Evolutionary conservation across 2,888 invertebrate genomes (phyloP), one percentile per base, ranked within the genome.

Genomic region (Thyatira batis): DNA sequence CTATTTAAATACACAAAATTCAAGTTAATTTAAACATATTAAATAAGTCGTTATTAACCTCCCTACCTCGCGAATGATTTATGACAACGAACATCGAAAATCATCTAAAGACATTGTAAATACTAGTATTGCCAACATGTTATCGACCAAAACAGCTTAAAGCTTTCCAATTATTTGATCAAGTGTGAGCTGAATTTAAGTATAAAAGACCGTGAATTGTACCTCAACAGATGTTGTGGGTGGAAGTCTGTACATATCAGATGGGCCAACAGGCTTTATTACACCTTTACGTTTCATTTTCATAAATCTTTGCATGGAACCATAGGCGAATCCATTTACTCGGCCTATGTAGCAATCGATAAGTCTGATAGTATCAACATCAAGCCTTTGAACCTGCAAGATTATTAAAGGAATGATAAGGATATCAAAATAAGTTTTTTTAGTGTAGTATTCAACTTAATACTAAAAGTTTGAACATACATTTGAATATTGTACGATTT

Each of bases 271-370:
- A n/a, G 93, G 92, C 69, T 93, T 92, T n/a, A 91, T 76, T 8
- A 92, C 81, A 20, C 92, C 91, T 70, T 93, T 93, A 28, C 81
- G 80, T 62, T 92, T 90, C 92, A 93, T 93, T 73, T 81, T 89
- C 3, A 60, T 73, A 60, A 93, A 84, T 66, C 92, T 83, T 60
- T 87, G 81, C 48, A 73, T 75, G 1, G 93, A 93, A 49, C 90
- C 92, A 62, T 93, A 93, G 0, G 93, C 85, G 63, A 92, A 93
- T 23, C 93, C 93, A 77, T 94, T 91, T 1, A 92, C 92, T 71
- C 84, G 81, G 20, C 93, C 92, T 45, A 92, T 75, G 56, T 93
- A 93, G 53, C 88, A 78, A 66, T 93, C 93, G 13, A 93, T 80
- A 45, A 85, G 71, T 57, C 90, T 79, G n/a, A 92, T 80, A 46